Evolutionary conservation across 2,113 vertebrate species (phyloP).

Genomic region (Sturnira hondurensis): DNA sequence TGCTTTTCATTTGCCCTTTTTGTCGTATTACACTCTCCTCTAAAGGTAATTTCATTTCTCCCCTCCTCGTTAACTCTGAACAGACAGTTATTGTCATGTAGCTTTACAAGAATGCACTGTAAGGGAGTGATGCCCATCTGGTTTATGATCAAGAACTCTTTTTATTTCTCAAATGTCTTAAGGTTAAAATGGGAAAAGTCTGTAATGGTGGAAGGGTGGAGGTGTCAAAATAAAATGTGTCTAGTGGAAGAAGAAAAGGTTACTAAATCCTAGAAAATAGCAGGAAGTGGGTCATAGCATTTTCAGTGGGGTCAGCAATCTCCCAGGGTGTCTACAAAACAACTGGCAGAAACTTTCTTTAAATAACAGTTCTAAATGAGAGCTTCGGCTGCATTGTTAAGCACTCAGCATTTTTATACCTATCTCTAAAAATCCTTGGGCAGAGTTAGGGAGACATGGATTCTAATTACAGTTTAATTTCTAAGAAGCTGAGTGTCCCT

Average conservation of each 20-base stretch:
- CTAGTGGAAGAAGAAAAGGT: background rate
- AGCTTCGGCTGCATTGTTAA: background rate
- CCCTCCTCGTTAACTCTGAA: background rate
- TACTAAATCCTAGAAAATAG: slow-evolving; percentile 33
- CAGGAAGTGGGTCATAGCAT: background rate
- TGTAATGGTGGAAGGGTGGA: background rate
- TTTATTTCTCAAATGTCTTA: slow-evolving; percentile 9
- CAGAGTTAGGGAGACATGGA: background rate
- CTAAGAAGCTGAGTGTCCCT: background rate
- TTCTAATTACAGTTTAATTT: background rate
- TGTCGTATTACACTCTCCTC: background rate
- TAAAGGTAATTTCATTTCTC: background rate
- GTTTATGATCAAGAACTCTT: background rate
- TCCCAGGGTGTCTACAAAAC: background rate
- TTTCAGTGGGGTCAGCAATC: background rate
- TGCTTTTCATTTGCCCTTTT: background rate
- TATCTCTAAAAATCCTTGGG: background rate
- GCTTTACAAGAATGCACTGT: background rate
- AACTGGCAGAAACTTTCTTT: background rate
- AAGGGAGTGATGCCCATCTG: background rate
- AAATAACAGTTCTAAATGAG: background rate
- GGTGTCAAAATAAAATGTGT: slow-evolving; percentile 31
- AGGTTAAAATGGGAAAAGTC: slow-evolving; percentile 17
- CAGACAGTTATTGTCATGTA: background rate
- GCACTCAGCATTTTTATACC: background rate